Base-by-base conservation (phyloP, 1,140 invertebrate genomes). In the Xylocopa sonorina region DNA sequence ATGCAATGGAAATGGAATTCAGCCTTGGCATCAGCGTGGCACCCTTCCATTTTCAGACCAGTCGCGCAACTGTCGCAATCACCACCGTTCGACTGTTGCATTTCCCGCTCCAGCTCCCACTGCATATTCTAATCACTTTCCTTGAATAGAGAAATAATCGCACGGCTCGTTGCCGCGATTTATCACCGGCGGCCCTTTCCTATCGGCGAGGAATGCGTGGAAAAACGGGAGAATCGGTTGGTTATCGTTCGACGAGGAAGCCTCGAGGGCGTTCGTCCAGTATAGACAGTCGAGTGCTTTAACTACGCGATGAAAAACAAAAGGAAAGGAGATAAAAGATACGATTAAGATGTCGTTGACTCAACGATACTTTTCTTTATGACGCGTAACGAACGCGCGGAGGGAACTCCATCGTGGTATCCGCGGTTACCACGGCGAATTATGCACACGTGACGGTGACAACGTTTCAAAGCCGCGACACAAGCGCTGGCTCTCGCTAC, bases 11-110 rank as follows among this genome's bases (percentile, higher is more conserved):
- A 66, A 80, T 67, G 62, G 78, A 74, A 69, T 41, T 81, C 66
- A 84, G 64, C 78, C 83, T 84, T 85, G 78, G 34, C 74, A 83
- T 67, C 68, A 72, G 53, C 38, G 43, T 51, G 21, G 34, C 58
- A 85, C 29, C 41, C 27, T 76, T 85, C 57, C 63, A 67, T 80
- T 84, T 73, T 84, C 67, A 76, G 38, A 81, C 10, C 51, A 38
- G 55, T 68, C 57, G 18, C 16, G 63, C 67, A 53, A 84, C 41
- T 74, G 60, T 62, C 27, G 69, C 43, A 66, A 72, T 57, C 46
- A 57, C 72, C 53, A n/a, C 50, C 18, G 41, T 34, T 48, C 21
- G 41, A 38, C 32, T 27, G 32, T 24, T 43, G 38, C 5, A 34
- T 57, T 53, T 69, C 27, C 53, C 29, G 6, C 64, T 21, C 27